phyloP scores from a whole-genome alignment of 2,797 vertebrate genomes.

The Myiotriccus ornatus region DNA sequence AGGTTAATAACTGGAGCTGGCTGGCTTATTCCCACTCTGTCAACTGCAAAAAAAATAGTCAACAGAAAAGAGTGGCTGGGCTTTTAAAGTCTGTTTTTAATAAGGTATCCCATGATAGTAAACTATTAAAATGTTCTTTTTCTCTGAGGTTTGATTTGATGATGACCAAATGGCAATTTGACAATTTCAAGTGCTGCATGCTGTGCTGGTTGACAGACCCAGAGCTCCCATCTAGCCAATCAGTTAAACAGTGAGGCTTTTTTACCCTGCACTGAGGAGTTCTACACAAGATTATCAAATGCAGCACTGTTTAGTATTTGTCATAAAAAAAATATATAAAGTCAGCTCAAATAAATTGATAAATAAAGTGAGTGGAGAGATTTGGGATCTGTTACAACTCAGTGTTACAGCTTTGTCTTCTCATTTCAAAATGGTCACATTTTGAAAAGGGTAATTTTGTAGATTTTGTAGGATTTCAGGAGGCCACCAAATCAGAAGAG shows the following conservation, averaged over 20 bases:
- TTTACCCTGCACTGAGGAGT: background rate
- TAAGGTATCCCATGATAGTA: background rate
- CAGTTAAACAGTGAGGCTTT: background rate
- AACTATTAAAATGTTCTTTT: background rate
- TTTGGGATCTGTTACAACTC: background rate
- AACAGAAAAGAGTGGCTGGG: background rate
- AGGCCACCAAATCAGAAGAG: background rate
- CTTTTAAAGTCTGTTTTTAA: background rate
- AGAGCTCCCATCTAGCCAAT: background rate
- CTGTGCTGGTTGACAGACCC: background rate
- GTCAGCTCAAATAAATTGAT: background rate
- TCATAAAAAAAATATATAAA: background rate
- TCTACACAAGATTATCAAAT: background rate
- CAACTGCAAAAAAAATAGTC: background rate
- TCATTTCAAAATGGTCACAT: background rate
- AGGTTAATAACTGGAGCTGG: background rate
- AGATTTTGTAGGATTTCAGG: background rate
- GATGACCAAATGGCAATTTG: background rate
- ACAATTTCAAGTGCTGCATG: background rate
- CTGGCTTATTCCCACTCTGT: background rate
- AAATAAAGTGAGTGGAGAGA: background rate
- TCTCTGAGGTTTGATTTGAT: background rate
- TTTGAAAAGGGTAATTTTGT: background rate
- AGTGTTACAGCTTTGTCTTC: background rate
- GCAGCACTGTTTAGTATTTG: background rate